Conservation (phyloP, 2,888 invertebrate genomes). For the Tanytarsus gracilentus region DNA sequence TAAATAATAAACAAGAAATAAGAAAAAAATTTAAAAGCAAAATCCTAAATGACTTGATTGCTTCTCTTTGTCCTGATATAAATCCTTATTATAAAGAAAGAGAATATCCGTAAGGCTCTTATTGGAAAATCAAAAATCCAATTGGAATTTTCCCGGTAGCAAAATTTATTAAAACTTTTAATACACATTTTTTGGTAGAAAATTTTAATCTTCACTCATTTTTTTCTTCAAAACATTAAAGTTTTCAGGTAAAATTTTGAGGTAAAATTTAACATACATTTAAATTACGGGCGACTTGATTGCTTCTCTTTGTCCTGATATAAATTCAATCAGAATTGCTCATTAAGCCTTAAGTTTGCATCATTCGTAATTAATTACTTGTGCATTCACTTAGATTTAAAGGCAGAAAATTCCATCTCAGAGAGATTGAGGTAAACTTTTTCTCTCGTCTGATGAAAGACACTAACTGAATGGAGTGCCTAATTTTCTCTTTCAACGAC, state of each 20-base stretch:
- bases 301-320: neutral
- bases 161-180: too few species aligned
- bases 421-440: neutral
- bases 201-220: too few species aligned
- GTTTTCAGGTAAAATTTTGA: too few species aligned
- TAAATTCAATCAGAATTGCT: constrained; percentile 13
- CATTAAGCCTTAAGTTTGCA: constrained; percentile 3
- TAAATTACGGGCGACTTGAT: neutral
- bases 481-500: constrained; percentile 14
- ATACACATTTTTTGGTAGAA: too few species aligned
- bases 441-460: neutral
- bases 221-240: too few species aligned
- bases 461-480: constrained; percentile 12
- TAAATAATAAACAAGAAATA: too few species aligned
- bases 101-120: too few species aligned
- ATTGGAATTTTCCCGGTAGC: too few species aligned
- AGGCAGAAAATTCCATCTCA: too few species aligned
- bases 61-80: neutral
- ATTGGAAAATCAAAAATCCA: too few species aligned
- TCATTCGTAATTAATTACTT: constrained; percentile 12
- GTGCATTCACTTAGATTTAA: neutral
- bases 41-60: neutral
- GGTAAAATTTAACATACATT: neutral
- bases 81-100: too few species aligned
- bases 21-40: too few species aligned